Percentiles rank a stretch among this genome's conserved stretches.
Evolutionary conservation across 2,888 invertebrate species (phyloP).

Genomic region (Hemicrepidius hirtus): DNA sequence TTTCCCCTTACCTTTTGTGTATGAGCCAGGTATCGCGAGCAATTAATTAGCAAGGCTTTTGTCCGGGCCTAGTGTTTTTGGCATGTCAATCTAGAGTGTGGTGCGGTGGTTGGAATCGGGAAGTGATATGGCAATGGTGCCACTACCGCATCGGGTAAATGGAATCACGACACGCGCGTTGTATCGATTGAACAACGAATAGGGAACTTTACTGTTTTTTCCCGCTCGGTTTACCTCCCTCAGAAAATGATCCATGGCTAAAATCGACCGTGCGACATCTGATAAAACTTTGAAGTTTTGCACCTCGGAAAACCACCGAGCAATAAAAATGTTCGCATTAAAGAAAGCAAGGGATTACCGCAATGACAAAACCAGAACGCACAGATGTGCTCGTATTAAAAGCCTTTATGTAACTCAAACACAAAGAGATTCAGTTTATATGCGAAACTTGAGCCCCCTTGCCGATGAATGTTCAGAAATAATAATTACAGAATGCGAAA

Average conservation of each 20-base stretch:
- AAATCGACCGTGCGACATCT: slow-evolving; percentile 15
- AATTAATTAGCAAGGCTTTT: slow-evolving; percentile 40
- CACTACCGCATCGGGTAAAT: slow-evolving; percentile 35
- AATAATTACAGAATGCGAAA: slow-evolving; percentile 31
- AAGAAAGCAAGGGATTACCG: slow-evolving; percentile 14
- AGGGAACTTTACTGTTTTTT: slow-evolving; percentile 4
- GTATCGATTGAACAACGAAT: slow-evolving; percentile 34
- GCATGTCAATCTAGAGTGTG: slow-evolving; percentile 37
- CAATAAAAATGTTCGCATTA: slow-evolving; percentile 20
- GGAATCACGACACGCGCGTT: slow-evolving; percentile 38
- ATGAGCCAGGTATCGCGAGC: slow-evolving; percentile 33
- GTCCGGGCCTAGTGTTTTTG: slow-evolving; percentile 36
- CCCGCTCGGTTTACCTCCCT: slow-evolving; percentile 11
- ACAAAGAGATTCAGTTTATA: slow-evolving; percentile 36
- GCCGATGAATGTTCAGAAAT: slow-evolving; percentile 26
- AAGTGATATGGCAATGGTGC: slow-evolving; percentile 30
- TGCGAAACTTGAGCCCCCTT: slow-evolving; percentile 40
- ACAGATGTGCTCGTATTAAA: slow-evolving; percentile 34
- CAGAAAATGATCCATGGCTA: slow-evolving; percentile 2
- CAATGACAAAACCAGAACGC: slow-evolving; percentile 26
- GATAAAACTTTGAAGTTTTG: not conserved
- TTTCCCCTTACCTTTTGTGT: slow-evolving; percentile 11
- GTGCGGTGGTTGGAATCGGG: slow-evolving; percentile 17
- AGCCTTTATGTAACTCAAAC: slow-evolving; percentile 8
- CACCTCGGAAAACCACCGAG: slow-evolving; percentile 6